Conservation (phyloP, 1,140 invertebrate species). For the Microplitis demolitor region DNA sequence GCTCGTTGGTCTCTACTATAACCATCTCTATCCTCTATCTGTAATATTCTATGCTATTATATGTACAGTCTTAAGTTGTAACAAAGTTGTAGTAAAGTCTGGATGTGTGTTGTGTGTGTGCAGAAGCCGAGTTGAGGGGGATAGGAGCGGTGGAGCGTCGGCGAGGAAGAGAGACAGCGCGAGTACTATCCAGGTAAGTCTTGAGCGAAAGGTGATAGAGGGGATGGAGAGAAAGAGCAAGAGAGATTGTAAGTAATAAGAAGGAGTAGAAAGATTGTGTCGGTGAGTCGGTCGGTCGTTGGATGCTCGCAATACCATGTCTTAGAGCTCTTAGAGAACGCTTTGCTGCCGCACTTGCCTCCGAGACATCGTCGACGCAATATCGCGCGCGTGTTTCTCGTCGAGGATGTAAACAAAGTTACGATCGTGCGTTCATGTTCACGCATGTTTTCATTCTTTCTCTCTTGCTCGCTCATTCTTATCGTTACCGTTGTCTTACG, state of each 20-base stretch:
- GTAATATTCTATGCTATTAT: too few relatives aligned
- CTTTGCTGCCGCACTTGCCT: conserved; percentile 34
- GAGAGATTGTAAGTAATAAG: not conserved
- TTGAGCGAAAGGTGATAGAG: conserved; percentile 10
- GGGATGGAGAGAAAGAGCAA: conserved; percentile 23
- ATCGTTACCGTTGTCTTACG: not conserved
- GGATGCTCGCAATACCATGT: conserved; percentile 19
- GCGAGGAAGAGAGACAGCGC: not conserved
- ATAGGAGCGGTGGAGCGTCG: too few relatives aligned
- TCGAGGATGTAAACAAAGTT: conserved; percentile 31
- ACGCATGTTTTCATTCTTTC: conserved; percentile 17
- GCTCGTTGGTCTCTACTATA: too few relatives aligned
- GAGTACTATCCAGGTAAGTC: not conserved
- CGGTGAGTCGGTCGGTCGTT: not conserved
- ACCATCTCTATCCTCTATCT: too few relatives aligned
- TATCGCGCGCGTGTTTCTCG: conserved; percentile 22
- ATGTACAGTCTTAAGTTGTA: too few relatives aligned
- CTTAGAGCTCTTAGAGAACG: conserved; percentile 29
- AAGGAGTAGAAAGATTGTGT: not conserved
- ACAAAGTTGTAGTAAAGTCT: not conserved
- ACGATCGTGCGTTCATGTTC: conserved; percentile 9
- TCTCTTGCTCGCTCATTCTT: not conserved
- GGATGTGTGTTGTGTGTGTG: not conserved
- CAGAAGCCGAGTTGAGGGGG: not conserved
- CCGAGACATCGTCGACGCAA: conserved; percentile 30